A percentile compares a stretch with the other conserved stretches of the same genome.
Conservation (phyloP, 2,797 vertebrate species). For the Coracias cyanogaster region DNA sequence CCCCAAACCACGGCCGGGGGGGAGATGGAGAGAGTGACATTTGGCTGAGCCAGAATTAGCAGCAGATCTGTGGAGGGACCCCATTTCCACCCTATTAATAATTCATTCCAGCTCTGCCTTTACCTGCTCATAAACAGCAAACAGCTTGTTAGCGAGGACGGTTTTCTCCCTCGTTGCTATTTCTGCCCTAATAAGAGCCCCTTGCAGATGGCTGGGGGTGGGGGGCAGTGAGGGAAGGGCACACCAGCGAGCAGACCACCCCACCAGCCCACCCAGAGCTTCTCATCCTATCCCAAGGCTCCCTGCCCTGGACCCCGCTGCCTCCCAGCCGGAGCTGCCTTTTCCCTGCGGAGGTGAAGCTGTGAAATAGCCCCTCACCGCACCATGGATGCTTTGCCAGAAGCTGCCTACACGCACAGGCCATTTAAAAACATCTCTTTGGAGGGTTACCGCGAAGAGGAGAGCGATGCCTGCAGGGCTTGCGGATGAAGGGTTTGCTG, state of each 20-base stretch:
- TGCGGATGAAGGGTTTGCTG: neutral
- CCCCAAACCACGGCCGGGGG: constrained; percentile 16
- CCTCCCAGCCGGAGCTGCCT: neutral
- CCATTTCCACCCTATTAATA: constrained; percentile 84
- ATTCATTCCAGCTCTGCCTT: constrained; percentile 83
- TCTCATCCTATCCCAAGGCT: neutral
- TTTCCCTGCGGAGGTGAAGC: neutral
- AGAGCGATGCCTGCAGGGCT: neutral
- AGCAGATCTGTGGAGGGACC: constrained; percentile 76
- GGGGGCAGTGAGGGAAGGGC: neutral
- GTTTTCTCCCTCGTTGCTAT: constrained; percentile 16
- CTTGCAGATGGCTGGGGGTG: neutral
- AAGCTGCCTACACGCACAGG: neutral
- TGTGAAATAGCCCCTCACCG: neutral
- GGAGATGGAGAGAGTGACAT: constrained; percentile 25
- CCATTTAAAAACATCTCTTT: neutral
- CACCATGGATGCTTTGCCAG: rapidly evolving
- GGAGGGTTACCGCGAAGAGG: neutral
- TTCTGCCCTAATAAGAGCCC: constrained; percentile 22
- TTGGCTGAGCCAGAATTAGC: constrained; percentile 77
- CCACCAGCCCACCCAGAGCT: neutral
- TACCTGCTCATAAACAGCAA: constrained; percentile 85
- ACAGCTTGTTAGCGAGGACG: constrained; percentile 78
- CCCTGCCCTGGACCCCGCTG: neutral
- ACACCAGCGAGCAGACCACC: rapidly evolving